These are phyloP conservation scores for Taphrorychus bicolor DNA, from an alignment of 2,888 invertebrate species.

Conservation along the genomic window DNA sequence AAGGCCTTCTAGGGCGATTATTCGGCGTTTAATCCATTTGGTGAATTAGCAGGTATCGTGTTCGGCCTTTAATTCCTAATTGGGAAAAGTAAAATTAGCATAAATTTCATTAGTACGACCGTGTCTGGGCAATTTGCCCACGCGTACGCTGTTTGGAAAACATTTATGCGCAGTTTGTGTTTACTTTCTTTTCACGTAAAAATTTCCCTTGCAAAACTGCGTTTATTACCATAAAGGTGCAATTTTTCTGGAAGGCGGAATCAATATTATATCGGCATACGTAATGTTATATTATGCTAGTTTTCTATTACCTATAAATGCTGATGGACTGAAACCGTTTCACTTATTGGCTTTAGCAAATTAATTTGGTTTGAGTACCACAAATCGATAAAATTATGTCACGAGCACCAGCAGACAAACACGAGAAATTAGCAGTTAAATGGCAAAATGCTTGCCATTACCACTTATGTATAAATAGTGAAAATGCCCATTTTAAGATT, in stretches of 20 bases:
- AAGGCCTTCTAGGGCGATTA: background rate
- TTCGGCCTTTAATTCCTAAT: constrained; percentile 24
- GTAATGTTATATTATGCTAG: too few species aligned
- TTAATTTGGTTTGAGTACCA: background rate
- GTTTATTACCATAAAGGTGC: background rate
- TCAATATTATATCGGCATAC: background rate
- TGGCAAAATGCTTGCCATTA: too few species aligned
- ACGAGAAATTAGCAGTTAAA: too few species aligned
- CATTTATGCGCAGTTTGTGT: constrained; percentile 17
- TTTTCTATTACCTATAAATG: too few species aligned
- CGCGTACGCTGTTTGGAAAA: constrained; percentile 16
- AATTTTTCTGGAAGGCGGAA: background rate
- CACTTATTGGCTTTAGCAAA: background rate
- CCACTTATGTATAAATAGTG: too few species aligned
- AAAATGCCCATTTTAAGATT: too few species aligned
- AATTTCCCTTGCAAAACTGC: constrained; percentile 6
- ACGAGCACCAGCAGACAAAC: too few species aligned
- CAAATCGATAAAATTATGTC: too few species aligned
- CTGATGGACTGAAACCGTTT: too few species aligned
- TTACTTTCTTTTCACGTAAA: constrained; percentile 5
- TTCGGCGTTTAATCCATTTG: constrained; percentile 10
- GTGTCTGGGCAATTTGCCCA: constrained; percentile 26
- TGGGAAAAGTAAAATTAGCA: constrained; percentile 34
- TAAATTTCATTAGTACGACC: constrained; percentile 36
- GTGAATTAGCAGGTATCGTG: constrained; percentile 21